phyloP scores from a whole-genome alignment of 2,113 vertebrate species.

The Aptenodytes patagonicus region DNA sequence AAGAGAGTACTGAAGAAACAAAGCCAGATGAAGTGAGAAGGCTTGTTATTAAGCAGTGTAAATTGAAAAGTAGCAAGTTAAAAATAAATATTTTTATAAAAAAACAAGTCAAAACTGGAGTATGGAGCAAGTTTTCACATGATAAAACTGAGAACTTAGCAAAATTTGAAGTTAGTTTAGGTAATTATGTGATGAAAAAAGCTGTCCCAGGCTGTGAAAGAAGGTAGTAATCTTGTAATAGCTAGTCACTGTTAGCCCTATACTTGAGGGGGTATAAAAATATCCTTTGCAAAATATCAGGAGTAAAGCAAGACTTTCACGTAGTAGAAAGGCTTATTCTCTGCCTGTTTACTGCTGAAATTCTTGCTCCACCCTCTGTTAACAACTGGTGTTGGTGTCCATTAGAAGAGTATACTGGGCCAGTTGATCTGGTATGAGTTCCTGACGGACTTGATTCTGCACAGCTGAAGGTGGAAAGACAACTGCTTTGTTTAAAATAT shows the following conservation, averaged over 20 bases:
- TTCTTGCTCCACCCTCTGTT: background rate
- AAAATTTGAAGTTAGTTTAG: background rate
- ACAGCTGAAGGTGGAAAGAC: background rate
- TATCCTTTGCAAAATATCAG: background rate
- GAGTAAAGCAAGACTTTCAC: background rate
- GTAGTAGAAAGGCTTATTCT: background rate
- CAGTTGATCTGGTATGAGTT: background rate
- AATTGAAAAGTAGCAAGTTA: background rate
- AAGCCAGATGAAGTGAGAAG: background rate
- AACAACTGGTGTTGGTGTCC: background rate
- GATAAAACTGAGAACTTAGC: background rate
- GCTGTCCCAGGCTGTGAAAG: background rate
- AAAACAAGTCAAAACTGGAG: background rate
- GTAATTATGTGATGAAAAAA: background rate
- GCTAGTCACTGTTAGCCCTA: background rate
- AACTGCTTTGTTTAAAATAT: background rate
- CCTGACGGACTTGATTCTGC: background rate
- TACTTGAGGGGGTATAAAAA: background rate
- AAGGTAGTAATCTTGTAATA: conserved; percentile 9
- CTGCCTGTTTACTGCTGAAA: background rate
- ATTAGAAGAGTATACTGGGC: background rate
- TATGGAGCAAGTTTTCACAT: background rate
- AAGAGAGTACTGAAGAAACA: background rate
- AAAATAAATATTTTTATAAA: background rate
- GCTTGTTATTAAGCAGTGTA: background rate